Percentiles rank a stretch among this genome's conserved stretches.
Conservation (phyloP, 2,797 vertebrate species). For the Buceros bicornis region DNA sequence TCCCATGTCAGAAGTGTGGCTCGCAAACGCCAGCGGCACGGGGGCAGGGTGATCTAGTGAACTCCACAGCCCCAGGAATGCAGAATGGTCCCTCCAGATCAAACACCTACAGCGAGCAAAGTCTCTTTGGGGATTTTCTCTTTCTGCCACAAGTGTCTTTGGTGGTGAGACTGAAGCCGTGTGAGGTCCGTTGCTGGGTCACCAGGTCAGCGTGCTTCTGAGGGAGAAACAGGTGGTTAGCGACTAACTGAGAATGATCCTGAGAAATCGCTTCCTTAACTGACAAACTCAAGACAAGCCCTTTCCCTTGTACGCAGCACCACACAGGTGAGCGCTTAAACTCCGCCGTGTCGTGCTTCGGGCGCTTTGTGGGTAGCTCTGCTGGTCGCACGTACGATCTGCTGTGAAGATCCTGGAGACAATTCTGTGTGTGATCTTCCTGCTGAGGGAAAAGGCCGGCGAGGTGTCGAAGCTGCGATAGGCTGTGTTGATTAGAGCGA, state of each 20-base stretch:
- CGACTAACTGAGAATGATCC: not conserved
- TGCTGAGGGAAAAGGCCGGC: not conserved
- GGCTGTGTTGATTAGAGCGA: not conserved
- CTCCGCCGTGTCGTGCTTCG: not conserved
- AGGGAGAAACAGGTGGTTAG: not conserved
- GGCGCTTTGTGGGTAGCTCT: not conserved
- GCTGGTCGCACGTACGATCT: not conserved
- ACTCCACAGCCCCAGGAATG: too few species aligned
- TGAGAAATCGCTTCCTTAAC: not conserved
- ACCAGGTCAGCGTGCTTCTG: not conserved
- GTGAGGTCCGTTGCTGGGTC: not conserved
- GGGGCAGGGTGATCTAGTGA: too few species aligned
- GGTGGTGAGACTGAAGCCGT: not conserved
- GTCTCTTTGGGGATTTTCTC: not conserved
- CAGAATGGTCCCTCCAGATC: not conserved
- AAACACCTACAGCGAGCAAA: not conserved
- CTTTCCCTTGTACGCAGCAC: not conserved
- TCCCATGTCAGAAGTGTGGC: too few species aligned
- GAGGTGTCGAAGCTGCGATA: not conserved
- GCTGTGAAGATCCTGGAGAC: not conserved
- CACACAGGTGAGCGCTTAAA: not conserved
- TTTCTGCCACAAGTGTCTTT: not conserved
- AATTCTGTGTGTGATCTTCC: not conserved
- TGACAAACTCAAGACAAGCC: not conserved
- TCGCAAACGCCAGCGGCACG: too few species aligned